Evolutionary conservation across 2,797 vertebrate species (phyloP).

Genomic region (Lagorchestes hirsutus): DNA sequence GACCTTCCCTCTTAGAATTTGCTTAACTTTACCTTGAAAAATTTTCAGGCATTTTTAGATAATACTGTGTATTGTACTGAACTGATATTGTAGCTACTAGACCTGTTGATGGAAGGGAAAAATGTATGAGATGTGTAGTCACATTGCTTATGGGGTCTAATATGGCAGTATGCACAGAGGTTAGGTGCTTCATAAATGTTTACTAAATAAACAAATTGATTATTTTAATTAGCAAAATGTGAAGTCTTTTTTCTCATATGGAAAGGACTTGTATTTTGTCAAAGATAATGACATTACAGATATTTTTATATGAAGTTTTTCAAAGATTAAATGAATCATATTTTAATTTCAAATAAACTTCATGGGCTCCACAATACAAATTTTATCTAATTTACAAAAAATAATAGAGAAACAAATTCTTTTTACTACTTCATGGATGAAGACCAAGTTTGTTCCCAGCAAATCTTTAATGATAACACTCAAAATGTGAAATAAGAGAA

Average conservation of each 20-base stretch:
- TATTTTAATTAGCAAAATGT: background rate
- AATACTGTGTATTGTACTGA: background rate
- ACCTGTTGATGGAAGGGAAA: background rate
- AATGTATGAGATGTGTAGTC: background rate
- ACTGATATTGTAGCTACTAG: background rate
- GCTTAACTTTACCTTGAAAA: background rate
- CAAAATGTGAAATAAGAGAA: background rate
- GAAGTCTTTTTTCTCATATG: background rate
- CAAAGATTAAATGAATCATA: background rate
- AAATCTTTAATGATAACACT: constrained; percentile 16
- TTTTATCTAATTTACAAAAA: background rate
- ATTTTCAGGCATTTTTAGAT: background rate
- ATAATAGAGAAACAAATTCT: background rate
- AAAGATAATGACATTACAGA: background rate
- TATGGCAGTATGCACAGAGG: background rate
- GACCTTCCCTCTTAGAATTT: background rate
- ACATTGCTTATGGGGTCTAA: background rate
- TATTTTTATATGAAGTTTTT: background rate
- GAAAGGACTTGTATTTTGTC: background rate
- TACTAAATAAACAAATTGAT: background rate
- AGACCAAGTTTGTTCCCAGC: constrained; percentile 20
- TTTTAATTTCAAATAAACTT: background rate
- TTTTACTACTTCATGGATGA: background rate
- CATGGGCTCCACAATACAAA: background rate
- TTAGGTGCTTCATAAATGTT: background rate